Evolutionary conservation across 2,113 vertebrate species (phyloP).

Genomic region (Brevimyrus niger): DNA sequence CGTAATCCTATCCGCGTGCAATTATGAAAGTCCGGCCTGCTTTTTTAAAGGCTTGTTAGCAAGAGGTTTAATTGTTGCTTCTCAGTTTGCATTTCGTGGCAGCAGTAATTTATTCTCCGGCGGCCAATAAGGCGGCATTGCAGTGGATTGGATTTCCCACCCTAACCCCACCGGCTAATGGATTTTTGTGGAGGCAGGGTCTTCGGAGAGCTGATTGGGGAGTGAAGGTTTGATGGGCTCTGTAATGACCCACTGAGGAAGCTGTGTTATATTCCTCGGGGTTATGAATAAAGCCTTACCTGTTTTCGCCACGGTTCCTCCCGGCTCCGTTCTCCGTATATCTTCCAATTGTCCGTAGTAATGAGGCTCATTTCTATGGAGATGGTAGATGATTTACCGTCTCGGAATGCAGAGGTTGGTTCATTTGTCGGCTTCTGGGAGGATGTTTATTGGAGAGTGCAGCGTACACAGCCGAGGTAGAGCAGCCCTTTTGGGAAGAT

Average conservation of each 20-base stretch:
- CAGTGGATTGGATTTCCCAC: not conserved
- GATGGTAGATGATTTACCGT: conserved; percentile 6
- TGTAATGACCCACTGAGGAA: conserved; percentile 25
- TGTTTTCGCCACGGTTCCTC: not conserved
- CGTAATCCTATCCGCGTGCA: conserved; percentile 63
- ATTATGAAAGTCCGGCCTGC: conserved; percentile 58
- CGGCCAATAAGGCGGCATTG: conserved; percentile 39
- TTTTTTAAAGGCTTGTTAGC: conserved; percentile 68
- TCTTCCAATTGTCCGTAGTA: conserved; percentile 5
- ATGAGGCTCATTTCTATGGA: conserved; percentile 13
- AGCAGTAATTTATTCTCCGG: conserved; percentile 63
- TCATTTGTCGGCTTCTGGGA: not conserved
- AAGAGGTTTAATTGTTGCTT: conserved; percentile 68
- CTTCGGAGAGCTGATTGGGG: conserved; percentile 22
- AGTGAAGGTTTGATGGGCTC: conserved; percentile 29
- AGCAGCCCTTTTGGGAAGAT: not conserved
- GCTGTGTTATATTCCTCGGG: conserved; percentile 1
- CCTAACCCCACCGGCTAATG: conserved; percentile 4
- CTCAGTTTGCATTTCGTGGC: conserved; percentile 60
- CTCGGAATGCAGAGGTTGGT: not conserved
- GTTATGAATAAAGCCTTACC: conserved; percentile 17
- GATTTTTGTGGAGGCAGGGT: conserved; percentile 14
- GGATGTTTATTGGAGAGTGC: not conserved
- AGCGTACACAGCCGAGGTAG: not conserved
- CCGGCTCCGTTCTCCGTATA: not conserved